Conservation (phyloP, 2,113 vertebrate genomes). For the Tachysurus fulvidraco region DNA sequence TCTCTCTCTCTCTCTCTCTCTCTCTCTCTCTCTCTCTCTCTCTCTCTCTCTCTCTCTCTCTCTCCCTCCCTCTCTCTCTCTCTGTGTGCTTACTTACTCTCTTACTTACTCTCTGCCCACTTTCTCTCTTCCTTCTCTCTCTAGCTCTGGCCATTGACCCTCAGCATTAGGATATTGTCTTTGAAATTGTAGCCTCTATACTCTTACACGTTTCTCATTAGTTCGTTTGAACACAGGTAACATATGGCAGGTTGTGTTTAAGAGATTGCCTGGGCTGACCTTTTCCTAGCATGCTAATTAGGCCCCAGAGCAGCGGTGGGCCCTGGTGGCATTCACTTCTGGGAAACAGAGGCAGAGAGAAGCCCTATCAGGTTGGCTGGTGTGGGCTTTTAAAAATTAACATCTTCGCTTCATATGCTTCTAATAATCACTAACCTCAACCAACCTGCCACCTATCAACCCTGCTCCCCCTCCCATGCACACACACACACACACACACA, state of each 20-base stretch:
- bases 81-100: slow-evolving; percentile 39
- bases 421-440: slow-evolving; percentile 95
- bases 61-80: slow-evolving; percentile 54
- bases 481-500: neutral
- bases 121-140: slow-evolving; percentile 30
- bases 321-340: slow-evolving; percentile 65
- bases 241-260: slow-evolving; percentile 88
- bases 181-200: slow-evolving; percentile 78
- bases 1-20: slow-evolving; percentile 48
- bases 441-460: slow-evolving; percentile 61
- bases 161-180: slow-evolving; percentile 75
- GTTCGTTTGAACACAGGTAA: slow-evolving; percentile 83
- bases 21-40: slow-evolving; percentile 60
- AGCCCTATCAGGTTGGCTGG: slow-evolving; percentile 86
- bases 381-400: slow-evolving; percentile 95
- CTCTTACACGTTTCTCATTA: slow-evolving; percentile 90
- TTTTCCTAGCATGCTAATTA: slow-evolving; percentile 94
- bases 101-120: slow-evolving; percentile 49
- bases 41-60: slow-evolving; percentile 19
- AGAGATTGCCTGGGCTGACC: slow-evolving; percentile 90
- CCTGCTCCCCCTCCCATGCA: slow-evolving; percentile 15
- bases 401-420: slow-evolving; percentile 98
- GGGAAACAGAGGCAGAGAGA: slow-evolving; percentile 67
- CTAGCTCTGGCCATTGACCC: slow-evolving; percentile 59
- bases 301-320: slow-evolving; percentile 80